Evolutionary conservation across 2,888 invertebrate genomes (phyloP).

Genomic region (Nephrocerus scutellatus): DNA sequence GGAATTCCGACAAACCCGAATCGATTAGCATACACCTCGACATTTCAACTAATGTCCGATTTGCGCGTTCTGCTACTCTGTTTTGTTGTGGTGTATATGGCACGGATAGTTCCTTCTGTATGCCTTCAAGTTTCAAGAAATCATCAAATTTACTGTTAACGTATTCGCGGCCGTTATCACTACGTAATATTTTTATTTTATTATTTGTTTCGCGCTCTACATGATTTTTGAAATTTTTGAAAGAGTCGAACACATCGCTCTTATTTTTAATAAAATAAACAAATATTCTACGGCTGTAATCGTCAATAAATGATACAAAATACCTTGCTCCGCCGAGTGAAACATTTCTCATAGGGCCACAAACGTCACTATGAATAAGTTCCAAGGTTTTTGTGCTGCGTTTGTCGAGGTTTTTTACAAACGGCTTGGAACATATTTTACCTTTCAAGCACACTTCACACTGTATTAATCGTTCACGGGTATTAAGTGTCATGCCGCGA

Average conservation of each 20-base stretch:
- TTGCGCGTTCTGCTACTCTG: constrained; percentile 20
- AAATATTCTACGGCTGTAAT: too few relatives aligned
- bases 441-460: too few relatives aligned
- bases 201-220: constrained; percentile 17
- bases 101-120: constrained; percentile 9
- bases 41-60: constrained; percentile 23
- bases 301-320: constrained; percentile 23
- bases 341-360: constrained; percentile 15
- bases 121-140: constrained; percentile 11
- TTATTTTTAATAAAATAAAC: constrained; percentile 21
- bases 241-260: constrained; percentile 17
- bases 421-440: too few relatives aligned
- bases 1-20: constrained; percentile 20
- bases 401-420: too few relatives aligned
- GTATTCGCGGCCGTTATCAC: constrained; percentile 19
- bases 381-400: constrained; percentile 6
- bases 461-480: too few relatives aligned
- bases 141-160: constrained; percentile 6
- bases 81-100: constrained; percentile 21
- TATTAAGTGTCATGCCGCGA: too few relatives aligned
- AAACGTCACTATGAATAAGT: constrained; percentile 17
- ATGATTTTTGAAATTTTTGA: constrained; percentile 17
- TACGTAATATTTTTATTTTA: constrained; percentile 15
- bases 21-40: constrained; percentile 28
- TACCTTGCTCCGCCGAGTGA: constrained; percentile 17